A percentile compares a stretch with the other conserved stretches of the same genome.
Evolutionary conservation across 2,888 invertebrate species (phyloP).

Genomic region (Thelaira solivaga): DNA sequence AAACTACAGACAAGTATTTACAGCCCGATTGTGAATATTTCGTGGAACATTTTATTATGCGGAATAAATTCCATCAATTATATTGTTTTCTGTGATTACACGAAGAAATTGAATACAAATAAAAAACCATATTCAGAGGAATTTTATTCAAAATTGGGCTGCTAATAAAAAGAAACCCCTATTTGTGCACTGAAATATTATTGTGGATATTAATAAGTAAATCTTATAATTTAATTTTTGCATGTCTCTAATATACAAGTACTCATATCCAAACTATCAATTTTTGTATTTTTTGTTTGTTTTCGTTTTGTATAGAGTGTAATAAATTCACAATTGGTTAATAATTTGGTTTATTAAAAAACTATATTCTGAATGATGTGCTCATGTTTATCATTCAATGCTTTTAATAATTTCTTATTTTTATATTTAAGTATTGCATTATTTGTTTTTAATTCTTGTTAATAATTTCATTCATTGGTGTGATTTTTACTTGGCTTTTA

Average conservation of each 20-base stretch:
- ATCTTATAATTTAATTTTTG: too few species aligned
- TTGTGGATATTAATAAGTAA: too few species aligned
- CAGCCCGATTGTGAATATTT: too few species aligned
- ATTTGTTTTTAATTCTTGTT: background rate
- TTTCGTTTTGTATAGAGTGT: background rate
- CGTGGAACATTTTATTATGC: too few species aligned
- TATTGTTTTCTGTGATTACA: too few species aligned
- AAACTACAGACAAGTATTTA: background rate
- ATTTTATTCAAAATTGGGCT: too few species aligned
- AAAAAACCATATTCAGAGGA: too few species aligned
- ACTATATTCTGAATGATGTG: constrained; percentile 6
- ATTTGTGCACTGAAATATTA: too few species aligned
- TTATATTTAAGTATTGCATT: background rate
- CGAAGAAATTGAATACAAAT: too few species aligned
- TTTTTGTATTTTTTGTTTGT: background rate
- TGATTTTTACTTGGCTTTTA: background rate
- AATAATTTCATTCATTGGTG: background rate
- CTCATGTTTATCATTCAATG: background rate
- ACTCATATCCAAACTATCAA: background rate
- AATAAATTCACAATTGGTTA: constrained; percentile 18
- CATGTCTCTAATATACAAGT: too few species aligned
- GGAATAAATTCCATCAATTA: too few species aligned
- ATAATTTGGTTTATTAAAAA: constrained; percentile 9
- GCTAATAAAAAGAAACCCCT: too few species aligned
- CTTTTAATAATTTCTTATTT: background rate